Evolutionary conservation across 2,888 invertebrate genomes (phyloP).

Genomic region (Troilus luridus): DNA sequence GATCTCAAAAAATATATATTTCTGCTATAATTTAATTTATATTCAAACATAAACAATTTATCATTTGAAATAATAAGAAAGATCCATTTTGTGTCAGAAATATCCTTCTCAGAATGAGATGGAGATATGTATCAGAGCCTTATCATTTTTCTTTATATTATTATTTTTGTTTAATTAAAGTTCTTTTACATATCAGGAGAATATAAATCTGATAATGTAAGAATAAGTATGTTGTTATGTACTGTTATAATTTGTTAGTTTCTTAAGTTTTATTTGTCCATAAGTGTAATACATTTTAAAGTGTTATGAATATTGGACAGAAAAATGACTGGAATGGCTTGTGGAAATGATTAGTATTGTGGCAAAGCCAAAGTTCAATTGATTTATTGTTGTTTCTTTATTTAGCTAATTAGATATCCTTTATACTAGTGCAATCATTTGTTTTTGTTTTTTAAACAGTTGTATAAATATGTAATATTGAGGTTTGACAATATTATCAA

Average conservation of each 20-base stretch:
- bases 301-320: conserved; percentile 32
- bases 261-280: conserved; percentile 52
- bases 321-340: conserved; percentile 48
- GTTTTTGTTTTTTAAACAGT: conserved; percentile 51
- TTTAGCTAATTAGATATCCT: conserved; percentile 59
- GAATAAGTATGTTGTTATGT: conserved; percentile 61
- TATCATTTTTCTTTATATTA: conserved; percentile 39
- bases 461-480: conserved; percentile 56
- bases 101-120: conserved; percentile 48
- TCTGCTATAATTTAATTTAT: conserved; percentile 49
- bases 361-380: conserved; percentile 65
- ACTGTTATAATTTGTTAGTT: conserved; percentile 57
- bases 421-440: conserved; percentile 53
- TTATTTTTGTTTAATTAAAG: conserved; percentile 36
- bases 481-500: conserved; percentile 58
- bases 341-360: conserved; percentile 43
- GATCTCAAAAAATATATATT: conserved; percentile 58
- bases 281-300: conserved; percentile 33
- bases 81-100: conserved; percentile 21
- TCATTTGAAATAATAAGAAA: conserved; percentile 20
- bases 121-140: conserved; percentile 54
- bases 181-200: conserved; percentile 57
- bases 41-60: neutral
- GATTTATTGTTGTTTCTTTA: conserved; percentile 64
- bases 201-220: conserved; percentile 53